Percentiles rank a stretch among this genome's conserved stretches.
Conservation (phyloP, 35 echinoderm and acorn worm genomes). For the Stichopus chloronotus region DNA sequence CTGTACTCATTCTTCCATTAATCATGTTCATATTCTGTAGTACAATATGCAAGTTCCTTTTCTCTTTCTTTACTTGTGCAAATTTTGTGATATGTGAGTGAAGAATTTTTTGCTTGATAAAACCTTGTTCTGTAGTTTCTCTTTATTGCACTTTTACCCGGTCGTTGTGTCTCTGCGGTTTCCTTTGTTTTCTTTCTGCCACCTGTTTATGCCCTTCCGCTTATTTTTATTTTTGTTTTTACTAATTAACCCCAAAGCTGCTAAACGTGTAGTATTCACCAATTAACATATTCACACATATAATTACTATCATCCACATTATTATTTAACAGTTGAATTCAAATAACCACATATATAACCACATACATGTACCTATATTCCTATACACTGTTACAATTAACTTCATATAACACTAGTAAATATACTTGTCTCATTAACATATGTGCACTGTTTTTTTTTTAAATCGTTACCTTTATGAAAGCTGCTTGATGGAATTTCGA, state of each 20-base stretch:
- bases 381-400: not conserved
- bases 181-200: not conserved
- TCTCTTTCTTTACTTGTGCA: not conserved
- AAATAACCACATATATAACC: not conserved
- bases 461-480: too few relatives aligned
- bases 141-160: conserved; percentile 25
- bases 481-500: too few relatives aligned
- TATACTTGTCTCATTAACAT: too few relatives aligned
- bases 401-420: not conserved
- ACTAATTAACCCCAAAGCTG: not conserved
- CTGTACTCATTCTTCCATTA: not conserved
- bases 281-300: not conserved
- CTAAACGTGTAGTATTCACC: not conserved
- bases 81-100: conserved; percentile 36
- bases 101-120: conserved; percentile 36
- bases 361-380: too few relatives aligned
- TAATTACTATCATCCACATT: not conserved
- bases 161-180: not conserved
- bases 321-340: not conserved
- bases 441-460: too few relatives aligned
- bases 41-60: not conserved
- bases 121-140: conserved; percentile 29
- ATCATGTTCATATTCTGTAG: not conserved
- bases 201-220: not conserved
- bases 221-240: not conserved